phyloP scores from a whole-genome alignment of 2,797 vertebrate genomes.

The Gobionotothen gibberifrons region DNA sequence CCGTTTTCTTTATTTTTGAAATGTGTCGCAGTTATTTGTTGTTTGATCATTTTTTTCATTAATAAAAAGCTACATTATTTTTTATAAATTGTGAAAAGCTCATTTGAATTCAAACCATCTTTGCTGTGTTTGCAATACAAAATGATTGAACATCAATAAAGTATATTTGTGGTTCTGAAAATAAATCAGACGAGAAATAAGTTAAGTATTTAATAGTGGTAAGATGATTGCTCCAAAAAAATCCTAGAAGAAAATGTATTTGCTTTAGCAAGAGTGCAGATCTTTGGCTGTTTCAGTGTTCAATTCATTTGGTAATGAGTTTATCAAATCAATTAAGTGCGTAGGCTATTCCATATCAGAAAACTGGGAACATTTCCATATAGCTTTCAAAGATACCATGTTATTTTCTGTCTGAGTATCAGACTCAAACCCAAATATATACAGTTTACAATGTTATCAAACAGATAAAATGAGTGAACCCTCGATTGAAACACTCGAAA shows the following conservation, averaged over 20 bases:
- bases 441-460: background rate
- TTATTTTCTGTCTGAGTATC: background rate
- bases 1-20: too few relatives aligned
- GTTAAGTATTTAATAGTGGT: background rate
- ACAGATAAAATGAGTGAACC: conserved; percentile 5
- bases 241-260: background rate
- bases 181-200: background rate
- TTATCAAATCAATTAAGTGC: background rate
- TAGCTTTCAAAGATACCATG: background rate
- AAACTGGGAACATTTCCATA: background rate
- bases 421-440: background rate
- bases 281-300: background rate
- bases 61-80: too few relatives aligned
- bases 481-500: background rate
- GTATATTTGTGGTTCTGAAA: background rate
- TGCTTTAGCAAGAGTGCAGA: background rate
- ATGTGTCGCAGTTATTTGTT: too few relatives aligned
- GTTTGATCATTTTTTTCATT: background rate
- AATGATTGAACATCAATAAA: background rate
- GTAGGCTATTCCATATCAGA: background rate
- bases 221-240: background rate
- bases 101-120: background rate
- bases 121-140: background rate
- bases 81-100: background rate
- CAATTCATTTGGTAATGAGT: background rate